Conservation (phyloP, 2,797 vertebrate genomes). For the Balearica regulorum region DNA sequence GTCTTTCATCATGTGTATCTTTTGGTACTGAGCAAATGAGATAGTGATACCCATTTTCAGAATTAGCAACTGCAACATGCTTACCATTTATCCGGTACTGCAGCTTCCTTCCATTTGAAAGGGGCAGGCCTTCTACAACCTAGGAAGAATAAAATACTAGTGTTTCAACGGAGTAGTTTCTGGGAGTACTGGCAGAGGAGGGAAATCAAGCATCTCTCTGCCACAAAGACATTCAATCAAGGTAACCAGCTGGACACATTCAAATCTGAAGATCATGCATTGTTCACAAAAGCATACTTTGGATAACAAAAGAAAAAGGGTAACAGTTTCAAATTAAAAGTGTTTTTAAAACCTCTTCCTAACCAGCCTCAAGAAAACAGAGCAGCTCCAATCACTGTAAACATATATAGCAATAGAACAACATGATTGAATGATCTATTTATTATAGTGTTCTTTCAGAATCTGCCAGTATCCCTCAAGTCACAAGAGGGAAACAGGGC, state of each 20-base stretch:
- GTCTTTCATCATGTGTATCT: background rate
- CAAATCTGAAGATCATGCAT: background rate
- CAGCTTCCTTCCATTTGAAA: conserved; percentile 81
- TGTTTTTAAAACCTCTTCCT: background rate
- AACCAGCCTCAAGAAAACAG: background rate
- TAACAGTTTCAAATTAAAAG: background rate
- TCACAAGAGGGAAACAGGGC: background rate
- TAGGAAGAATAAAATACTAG: conserved; percentile 51
- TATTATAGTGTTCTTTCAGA: background rate
- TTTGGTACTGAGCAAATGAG: background rate
- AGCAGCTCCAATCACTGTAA: background rate
- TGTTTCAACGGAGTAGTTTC: background rate
- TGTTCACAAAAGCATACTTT: background rate
- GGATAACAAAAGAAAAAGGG: background rate
- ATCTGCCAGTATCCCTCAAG: background rate
- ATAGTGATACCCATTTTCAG: background rate
- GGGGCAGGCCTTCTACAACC: conserved; percentile 88
- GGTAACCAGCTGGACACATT: background rate
- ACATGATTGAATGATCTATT: background rate
- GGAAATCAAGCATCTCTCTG: background rate
- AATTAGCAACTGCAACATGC: background rate
- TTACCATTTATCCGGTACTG: conserved; percentile 94
- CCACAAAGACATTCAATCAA: background rate
- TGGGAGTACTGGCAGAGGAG: background rate
- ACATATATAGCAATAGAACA: background rate